These are phyloP conservation scores for Lepidocyrtinus sp. DNA, from an alignment of 2,888 invertebrate genomes.

Conservation along the genomic window DNA sequence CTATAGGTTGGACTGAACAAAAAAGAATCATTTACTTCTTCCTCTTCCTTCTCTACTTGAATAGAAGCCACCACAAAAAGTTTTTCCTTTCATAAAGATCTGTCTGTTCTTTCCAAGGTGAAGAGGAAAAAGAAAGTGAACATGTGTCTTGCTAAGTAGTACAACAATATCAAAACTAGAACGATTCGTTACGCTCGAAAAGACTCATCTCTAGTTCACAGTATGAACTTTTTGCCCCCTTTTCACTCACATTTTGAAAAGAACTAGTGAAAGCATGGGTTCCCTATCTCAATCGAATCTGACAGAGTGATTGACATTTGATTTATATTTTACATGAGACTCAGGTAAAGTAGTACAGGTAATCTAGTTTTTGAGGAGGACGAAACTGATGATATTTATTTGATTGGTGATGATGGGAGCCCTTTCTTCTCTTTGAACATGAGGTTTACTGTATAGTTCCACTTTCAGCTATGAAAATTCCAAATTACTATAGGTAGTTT, in stretches of 20 bases:
- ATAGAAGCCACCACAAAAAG: neutral
- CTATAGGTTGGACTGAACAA: neutral
- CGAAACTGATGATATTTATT: slow-evolving; percentile 1
- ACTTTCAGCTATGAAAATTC: neutral
- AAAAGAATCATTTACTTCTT: neutral
- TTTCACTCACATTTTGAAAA: neutral
- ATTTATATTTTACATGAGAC: slow-evolving; percentile 43
- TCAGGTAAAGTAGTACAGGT: slow-evolving; percentile 34
- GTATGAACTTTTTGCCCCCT: slow-evolving; percentile 20
- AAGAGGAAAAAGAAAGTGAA: slow-evolving; percentile 26
- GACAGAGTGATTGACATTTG: slow-evolving; percentile 57
- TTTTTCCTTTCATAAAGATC: neutral
- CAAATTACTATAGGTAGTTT: too few relatives aligned
- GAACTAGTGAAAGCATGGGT: neutral
- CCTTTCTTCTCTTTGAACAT: slow-evolving; percentile 3
- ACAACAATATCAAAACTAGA: neutral
- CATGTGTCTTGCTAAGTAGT: slow-evolving; percentile 38
- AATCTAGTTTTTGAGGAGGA: slow-evolving; percentile 23
- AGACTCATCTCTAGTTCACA: neutral
- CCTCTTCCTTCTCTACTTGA: neutral
- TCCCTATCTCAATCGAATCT: slow-evolving; percentile 7
- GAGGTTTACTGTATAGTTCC: neutral
- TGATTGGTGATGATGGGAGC: slow-evolving; percentile 33
- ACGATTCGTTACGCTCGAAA: neutral
- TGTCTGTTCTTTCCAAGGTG: neutral